Evolutionary conservation across 30 jellyfish, hydroid and myxozoan genomes (phyloP).

Genomic region (Aurelia sp.): DNA sequence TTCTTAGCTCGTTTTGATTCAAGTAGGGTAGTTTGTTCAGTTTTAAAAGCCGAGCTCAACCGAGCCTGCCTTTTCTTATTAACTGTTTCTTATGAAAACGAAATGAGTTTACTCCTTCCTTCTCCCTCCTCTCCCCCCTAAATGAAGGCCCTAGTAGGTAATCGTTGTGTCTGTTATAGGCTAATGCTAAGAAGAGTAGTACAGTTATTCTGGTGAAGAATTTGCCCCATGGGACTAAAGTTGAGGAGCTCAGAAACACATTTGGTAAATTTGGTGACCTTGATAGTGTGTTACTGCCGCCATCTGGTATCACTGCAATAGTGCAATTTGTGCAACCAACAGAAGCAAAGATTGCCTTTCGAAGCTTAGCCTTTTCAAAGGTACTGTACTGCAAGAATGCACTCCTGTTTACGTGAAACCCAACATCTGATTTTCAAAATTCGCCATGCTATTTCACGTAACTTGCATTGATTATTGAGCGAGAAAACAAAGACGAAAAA

Average conservation of each 20-base stretch:
- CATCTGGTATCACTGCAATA: slow-evolving; percentile 96
- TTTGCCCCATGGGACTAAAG: slow-evolving; percentile 87
- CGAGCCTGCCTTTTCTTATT: too few relatives aligned
- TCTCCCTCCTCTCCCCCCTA: not conserved
- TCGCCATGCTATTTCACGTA: too few relatives aligned
- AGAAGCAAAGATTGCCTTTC: slow-evolving; percentile 91
- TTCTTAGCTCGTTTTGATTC: too few relatives aligned
- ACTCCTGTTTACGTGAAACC: too few relatives aligned
- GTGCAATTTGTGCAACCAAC: slow-evolving; percentile 83
- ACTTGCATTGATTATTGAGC: too few relatives aligned
- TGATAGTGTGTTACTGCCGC: slow-evolving; percentile 90
- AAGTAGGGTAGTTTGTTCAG: too few relatives aligned
- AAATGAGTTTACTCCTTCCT: not conserved
- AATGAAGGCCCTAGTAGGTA: too few relatives aligned
- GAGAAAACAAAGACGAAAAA: too few relatives aligned
- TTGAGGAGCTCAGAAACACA: slow-evolving; percentile 61
- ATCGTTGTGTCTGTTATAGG: slow-evolving; percentile 36
- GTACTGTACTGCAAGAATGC: slow-evolving; percentile 20
- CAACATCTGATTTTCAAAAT: too few relatives aligned
- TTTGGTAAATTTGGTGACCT: slow-evolving; percentile 85
- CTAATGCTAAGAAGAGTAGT: slow-evolving; percentile 67
- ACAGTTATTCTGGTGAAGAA: slow-evolving; percentile 87
- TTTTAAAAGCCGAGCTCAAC: too few relatives aligned
- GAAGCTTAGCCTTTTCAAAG: slow-evolving; percentile 84
- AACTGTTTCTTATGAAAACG: too few relatives aligned